Evolutionary conservation across 2,797 vertebrate genomes (phyloP), one percentile per base, ranked within the genome.

Genomic region (Pseudotriccus pelzelni): DNA sequence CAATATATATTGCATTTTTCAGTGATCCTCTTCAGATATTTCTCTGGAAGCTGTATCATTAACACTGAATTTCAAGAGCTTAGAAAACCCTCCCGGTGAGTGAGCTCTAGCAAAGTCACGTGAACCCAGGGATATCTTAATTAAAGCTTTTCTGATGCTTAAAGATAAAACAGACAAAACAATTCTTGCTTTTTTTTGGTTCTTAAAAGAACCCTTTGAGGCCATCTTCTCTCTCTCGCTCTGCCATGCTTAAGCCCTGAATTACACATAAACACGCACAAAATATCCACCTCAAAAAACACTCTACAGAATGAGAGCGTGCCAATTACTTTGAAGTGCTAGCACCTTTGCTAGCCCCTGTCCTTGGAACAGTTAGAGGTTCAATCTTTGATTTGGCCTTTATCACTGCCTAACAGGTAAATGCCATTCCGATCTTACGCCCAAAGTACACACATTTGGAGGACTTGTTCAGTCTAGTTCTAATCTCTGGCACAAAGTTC

Each of bases 71-170:
- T 96, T 93, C 91, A 91, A 96, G 94, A 97, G 87, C 92, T 94
- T 90, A 92, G 62, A 87, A 96, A 96, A 94, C 68, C 89, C 72
- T 93, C 94, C 93, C 12, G 64, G 78, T 93, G 91, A 89, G 92
- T 91, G 91, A 94, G 89, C 90, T 96, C 86, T 91, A 90, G 89
- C 90, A 93, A 92, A 89, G 70, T 92, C 91, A 74, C 56, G 90
- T 37, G 32, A 93, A 97, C 69, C 56, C 63, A 89, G 84, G 92
- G 28, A 89, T 63, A 94, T 69, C 89, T 96, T 97, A 97, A 97
- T 97, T 97, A 97, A 97, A 97, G 94, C 92, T 86, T 92, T 96
- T 97, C 93, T 87, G 90, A 93, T 96, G 92, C 86, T 97, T 94
- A 95, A 96, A 97, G 93, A 94, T 96, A 88, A 95, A 97, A 93